A percentile compares a stretch with the other conserved stretches of the same genome.
These are phyloP conservation scores for Candoia aspera DNA, from an alignment of 2,113 vertebrate genomes.

Conservation along the genomic window DNA sequence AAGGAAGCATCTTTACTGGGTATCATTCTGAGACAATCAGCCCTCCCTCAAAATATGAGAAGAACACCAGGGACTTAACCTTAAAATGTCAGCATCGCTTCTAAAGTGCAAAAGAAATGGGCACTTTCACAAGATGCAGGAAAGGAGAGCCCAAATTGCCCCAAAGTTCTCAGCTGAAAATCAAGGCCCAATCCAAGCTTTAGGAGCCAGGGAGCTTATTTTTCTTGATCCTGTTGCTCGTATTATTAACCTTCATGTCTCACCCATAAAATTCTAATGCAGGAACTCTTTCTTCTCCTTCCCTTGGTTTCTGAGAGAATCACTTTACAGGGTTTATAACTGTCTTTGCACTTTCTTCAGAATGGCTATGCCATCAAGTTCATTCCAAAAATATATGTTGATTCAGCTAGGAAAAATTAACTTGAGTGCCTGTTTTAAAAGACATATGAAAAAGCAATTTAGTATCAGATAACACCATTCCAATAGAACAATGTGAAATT, in stretches of 20 bases:
- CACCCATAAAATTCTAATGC: background rate
- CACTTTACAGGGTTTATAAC: background rate
- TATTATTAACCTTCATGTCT: background rate
- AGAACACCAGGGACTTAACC: background rate
- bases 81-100: background rate
- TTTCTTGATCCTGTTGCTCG: background rate
- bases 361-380: background rate
- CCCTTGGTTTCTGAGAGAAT: background rate
- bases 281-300: background rate
- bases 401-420: constrained; percentile 18
- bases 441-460: background rate
- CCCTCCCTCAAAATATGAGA: background rate
- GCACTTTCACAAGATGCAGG: background rate
- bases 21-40: background rate
- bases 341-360: constrained; percentile 15
- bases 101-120: background rate
- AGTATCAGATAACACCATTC: background rate
- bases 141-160: background rate
- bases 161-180: background rate
- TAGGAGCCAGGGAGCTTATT: background rate
- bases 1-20: background rate
- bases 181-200: background rate
- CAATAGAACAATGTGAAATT: background rate
- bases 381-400: background rate
- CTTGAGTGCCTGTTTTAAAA: background rate